Evolutionary conservation across 2,113 vertebrate species (phyloP).

Genomic region (Rana temporaria): DNA sequence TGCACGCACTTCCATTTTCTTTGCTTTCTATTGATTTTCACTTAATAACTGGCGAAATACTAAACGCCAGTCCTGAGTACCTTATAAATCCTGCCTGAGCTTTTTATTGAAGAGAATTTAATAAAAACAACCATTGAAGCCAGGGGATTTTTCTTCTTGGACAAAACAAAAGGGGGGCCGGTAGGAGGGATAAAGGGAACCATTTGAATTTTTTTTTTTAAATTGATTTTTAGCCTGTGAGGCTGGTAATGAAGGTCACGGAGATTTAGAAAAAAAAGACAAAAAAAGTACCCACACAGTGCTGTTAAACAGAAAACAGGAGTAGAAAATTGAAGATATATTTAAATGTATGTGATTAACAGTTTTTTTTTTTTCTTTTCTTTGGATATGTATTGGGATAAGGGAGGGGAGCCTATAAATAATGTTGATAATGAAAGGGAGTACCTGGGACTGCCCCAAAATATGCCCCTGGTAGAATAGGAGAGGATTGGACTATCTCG

Average conservation of each 20-base stretch:
- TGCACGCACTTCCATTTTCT: slow-evolving; percentile 99
- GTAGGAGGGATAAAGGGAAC: slow-evolving; percentile 55
- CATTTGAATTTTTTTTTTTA: slow-evolving; percentile 62
- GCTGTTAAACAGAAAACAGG: neutral
- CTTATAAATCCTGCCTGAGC: slow-evolving; percentile 99
- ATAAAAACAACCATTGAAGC: slow-evolving; percentile 96
- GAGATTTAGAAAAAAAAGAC: neutral
- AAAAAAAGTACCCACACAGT: neutral
- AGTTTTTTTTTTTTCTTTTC: no score
- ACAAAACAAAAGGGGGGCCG: slow-evolving; percentile 75
- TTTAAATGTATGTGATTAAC: no score
- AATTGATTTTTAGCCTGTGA: slow-evolving; percentile 23
- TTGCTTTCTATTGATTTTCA: slow-evolving; percentile 99
- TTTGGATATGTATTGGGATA: no score
- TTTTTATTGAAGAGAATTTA: slow-evolving; percentile 99
- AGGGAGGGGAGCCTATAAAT: no score
- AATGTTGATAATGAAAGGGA: no score
- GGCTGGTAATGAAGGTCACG: slow-evolving; percentile 36
- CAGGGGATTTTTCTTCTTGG: slow-evolving; percentile 95
- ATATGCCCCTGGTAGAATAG: no score
- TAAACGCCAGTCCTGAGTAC: slow-evolving; percentile 99
- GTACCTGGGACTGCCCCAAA: no score
- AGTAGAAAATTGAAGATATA: neutral
- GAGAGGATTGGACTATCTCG: no score
- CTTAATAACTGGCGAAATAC: slow-evolving; percentile 99